phyloP scores from a whole-genome alignment of 1,140 invertebrate species.

The Xylocopa sonorina region DNA sequence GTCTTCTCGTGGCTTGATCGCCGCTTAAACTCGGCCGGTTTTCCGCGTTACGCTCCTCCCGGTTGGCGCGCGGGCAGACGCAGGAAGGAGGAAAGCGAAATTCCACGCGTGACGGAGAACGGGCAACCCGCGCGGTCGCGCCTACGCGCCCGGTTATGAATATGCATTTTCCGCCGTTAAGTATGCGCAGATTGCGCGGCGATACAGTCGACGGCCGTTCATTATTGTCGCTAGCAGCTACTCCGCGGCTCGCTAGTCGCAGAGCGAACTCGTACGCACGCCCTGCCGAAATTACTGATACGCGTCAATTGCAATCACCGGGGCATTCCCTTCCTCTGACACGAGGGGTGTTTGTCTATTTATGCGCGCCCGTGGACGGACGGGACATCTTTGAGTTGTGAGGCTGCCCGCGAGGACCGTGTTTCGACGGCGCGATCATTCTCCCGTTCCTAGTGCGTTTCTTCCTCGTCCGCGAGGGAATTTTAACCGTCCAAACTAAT shows the following conservation, averaged over 20 bases:
- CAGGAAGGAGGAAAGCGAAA: slow-evolving; percentile 60
- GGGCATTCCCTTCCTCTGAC: not conserved
- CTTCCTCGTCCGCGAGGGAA: too few species aligned
- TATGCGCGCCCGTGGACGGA: too few species aligned
- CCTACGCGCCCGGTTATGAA: slow-evolving; percentile 74
- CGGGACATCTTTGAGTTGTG: not conserved
- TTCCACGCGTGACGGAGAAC: slow-evolving; percentile 66
- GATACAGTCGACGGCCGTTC: slow-evolving; percentile 80
- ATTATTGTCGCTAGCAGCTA: slow-evolving; percentile 80
- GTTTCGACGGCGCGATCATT: not conserved
- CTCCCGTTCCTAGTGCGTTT: too few species aligned
- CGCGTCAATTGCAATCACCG: slow-evolving; percentile 70
- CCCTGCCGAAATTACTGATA: slow-evolving; percentile 74
- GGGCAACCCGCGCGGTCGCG: slow-evolving; percentile 68
- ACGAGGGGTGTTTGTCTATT: too few species aligned
- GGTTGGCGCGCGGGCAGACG: slow-evolving; percentile 16
- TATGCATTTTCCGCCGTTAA: slow-evolving; percentile 82
- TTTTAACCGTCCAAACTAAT: too few species aligned
- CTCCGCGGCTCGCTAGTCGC: slow-evolving; percentile 64
- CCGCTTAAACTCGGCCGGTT: slow-evolving; percentile 56
- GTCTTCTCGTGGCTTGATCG: not conserved
- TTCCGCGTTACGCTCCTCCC: slow-evolving; percentile 34
- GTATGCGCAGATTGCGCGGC: slow-evolving; percentile 82
- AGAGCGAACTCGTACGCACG: slow-evolving; percentile 68
- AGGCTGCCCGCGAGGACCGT: not conserved